These are phyloP conservation scores for Vanessa atalanta DNA, from an alignment of 1,140 invertebrate genomes.

Conservation along the genomic window DNA sequence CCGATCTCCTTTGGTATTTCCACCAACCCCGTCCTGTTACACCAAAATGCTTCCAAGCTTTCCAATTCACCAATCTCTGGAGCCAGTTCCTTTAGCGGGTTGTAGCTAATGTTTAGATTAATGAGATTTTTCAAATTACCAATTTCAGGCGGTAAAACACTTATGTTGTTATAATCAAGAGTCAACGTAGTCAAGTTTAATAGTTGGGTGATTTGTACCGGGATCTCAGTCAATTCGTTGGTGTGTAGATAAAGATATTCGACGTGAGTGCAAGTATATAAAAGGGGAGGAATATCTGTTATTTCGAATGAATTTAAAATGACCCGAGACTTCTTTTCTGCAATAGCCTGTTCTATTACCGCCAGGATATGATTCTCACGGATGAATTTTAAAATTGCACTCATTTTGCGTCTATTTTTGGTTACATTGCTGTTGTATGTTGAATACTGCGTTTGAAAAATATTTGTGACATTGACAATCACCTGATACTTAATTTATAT, in stretches of 20 bases:
- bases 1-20: slow-evolving; percentile 86
- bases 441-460: slow-evolving; percentile 57
- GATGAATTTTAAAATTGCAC: slow-evolving; percentile 83
- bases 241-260: slow-evolving; percentile 82
- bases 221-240: slow-evolving; percentile 81
- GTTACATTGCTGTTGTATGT: slow-evolving; percentile 59
- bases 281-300: slow-evolving; percentile 77
- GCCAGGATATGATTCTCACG: slow-evolving; percentile 83
- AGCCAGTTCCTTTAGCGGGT: slow-evolving; percentile 87
- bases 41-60: slow-evolving; percentile 88
- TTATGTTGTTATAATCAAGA: slow-evolving; percentile 85
- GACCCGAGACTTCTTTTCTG: slow-evolving; percentile 80
- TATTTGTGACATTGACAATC: slow-evolving; percentile 46
- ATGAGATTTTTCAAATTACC: slow-evolving; percentile 84
- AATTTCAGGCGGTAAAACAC: slow-evolving; percentile 83
- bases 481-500: slow-evolving; percentile 30
- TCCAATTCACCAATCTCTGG: slow-evolving; percentile 85
- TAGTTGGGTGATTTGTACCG: slow-evolving; percentile 68
- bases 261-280: slow-evolving; percentile 80
- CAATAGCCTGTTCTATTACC: slow-evolving; percentile 82
- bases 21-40: slow-evolving; percentile 81
- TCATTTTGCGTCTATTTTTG: slow-evolving; percentile 78
- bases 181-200: slow-evolving; percentile 78
- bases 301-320: slow-evolving; percentile 83
- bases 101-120: slow-evolving; percentile 91